phyloP scores from a whole-genome alignment of 1,140 invertebrate species.

The Mercenaria mercenaria region DNA sequence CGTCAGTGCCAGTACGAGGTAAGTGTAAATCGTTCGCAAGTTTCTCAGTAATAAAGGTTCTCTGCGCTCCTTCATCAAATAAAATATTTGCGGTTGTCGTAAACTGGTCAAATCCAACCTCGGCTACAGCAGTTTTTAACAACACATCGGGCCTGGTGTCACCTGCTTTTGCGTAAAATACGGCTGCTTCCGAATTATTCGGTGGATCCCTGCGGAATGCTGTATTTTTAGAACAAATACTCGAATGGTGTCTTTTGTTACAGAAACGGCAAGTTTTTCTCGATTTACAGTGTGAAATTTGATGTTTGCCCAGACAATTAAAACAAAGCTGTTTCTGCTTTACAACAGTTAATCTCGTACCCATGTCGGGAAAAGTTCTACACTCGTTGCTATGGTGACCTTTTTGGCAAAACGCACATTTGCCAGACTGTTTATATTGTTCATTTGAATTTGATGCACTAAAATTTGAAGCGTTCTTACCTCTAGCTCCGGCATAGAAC shows the following conservation, averaged over 20 bases:
- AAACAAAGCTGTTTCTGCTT: slow-evolving; percentile 27
- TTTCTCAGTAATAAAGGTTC: slow-evolving; percentile 15
- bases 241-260: too few relatives aligned
- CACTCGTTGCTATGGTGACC: neutral
- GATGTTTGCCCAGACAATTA: slow-evolving; percentile 50
- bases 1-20: neutral
- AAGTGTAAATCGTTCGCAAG: neutral
- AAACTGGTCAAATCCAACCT: neutral
- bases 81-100: neutral
- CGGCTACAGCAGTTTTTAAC: neutral
- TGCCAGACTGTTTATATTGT: too few relatives aligned
- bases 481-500: neutral
- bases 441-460: too few relatives aligned
- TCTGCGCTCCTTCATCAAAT: slow-evolving; percentile 5
- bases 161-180: too few relatives aligned
- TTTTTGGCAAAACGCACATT: neutral
- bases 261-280: too few relatives aligned
- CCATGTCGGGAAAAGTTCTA: neutral
- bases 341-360: neutral
- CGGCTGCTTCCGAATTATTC: too few relatives aligned
- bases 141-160: neutral
- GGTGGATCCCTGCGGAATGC: too few relatives aligned
- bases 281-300: neutral
- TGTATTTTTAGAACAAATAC: too few relatives aligned
- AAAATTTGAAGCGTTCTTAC: neutral